Conservation (phyloP, 2,888 invertebrate genomes). For the Amorpha juglandis region DNA sequence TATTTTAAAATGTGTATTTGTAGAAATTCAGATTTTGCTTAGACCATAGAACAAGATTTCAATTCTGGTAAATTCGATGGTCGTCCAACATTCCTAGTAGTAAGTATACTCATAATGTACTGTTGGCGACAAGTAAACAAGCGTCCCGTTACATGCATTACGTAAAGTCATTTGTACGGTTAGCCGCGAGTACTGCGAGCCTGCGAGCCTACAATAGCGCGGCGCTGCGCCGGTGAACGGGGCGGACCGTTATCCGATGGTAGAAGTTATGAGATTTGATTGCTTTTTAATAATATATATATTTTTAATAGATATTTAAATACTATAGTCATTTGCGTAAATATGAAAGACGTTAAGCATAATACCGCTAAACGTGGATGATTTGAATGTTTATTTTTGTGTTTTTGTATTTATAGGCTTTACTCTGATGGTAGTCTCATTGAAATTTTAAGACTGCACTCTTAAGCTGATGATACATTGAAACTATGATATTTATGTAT, state of each 20-base stretch:
- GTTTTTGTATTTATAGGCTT: too few relatives aligned
- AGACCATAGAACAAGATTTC: neutral
- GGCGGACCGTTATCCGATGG: neutral
- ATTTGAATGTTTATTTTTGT: too few relatives aligned
- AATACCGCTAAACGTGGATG: too few relatives aligned
- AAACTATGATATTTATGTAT: too few relatives aligned
- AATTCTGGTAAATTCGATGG: neutral
- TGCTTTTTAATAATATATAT: neutral
- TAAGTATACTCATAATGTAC: neutral
- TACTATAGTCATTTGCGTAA: too few relatives aligned
- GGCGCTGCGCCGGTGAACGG: conserved; percentile 1
- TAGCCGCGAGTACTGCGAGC: conserved; percentile 13
- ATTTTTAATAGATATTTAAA: too few relatives aligned
- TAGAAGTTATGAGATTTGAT: conserved; percentile 1
- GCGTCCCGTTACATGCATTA: conserved; percentile 20
- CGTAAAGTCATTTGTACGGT: conserved; percentile 22
- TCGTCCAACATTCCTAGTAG: neutral
- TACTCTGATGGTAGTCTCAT: too few relatives aligned
- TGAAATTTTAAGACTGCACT: too few relatives aligned
- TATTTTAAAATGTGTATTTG: too few relatives aligned
- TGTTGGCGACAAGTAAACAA: conserved; percentile 13
- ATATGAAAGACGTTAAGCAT: too few relatives aligned
- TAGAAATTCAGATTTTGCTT: too few relatives aligned
- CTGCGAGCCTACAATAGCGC: conserved; percentile 21
- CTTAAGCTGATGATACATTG: too few relatives aligned